Conservation (phyloP, 2,797 vertebrate species). For the Jordanella pulchra region DNA sequence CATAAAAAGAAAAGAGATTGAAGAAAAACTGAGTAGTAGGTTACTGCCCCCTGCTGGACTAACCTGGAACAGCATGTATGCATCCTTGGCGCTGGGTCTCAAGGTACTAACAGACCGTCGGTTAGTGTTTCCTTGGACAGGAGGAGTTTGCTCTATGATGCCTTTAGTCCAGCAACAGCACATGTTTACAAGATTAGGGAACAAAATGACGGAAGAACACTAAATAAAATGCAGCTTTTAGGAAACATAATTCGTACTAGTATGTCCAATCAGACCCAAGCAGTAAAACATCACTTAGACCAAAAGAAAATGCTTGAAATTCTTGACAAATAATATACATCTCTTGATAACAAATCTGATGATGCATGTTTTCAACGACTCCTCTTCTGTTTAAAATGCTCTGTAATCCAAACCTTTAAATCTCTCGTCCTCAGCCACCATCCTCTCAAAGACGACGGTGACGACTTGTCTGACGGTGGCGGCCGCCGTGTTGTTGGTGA, state of each 20-base stretch:
- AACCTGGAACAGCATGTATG: slow-evolving; percentile 99
- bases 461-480: slow-evolving; percentile 97
- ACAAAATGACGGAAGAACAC: not conserved
- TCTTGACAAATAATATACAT: not conserved
- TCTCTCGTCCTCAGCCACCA: slow-evolving; percentile 94
- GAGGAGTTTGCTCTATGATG: slow-evolving; percentile 82
- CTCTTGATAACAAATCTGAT: not conserved
- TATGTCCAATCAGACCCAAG: not conserved
- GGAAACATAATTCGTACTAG: not conserved
- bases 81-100: slow-evolving; percentile 96
- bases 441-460: slow-evolving; percentile 97
- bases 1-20: not conserved
- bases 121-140: slow-evolving; percentile 93
- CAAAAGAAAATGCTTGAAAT: not conserved
- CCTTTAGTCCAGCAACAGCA: slow-evolving; percentile 67
- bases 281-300: not conserved
- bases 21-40: slow-evolving; percentile 10
- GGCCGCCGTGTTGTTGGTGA: slow-evolving; percentile 98
- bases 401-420: slow-evolving; percentile 84
- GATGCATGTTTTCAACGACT: not conserved
- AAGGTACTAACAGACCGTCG: slow-evolving; percentile 92
- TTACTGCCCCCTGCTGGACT: slow-evolving; percentile 56
- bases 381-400: not conserved
- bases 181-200: not conserved
- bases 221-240: not conserved